A percentile compares a stretch with the other conserved stretches of the same genome.
Conservation (phyloP, 2,888 invertebrate genomes). For the Mesorhabditis sp. region DNA sequence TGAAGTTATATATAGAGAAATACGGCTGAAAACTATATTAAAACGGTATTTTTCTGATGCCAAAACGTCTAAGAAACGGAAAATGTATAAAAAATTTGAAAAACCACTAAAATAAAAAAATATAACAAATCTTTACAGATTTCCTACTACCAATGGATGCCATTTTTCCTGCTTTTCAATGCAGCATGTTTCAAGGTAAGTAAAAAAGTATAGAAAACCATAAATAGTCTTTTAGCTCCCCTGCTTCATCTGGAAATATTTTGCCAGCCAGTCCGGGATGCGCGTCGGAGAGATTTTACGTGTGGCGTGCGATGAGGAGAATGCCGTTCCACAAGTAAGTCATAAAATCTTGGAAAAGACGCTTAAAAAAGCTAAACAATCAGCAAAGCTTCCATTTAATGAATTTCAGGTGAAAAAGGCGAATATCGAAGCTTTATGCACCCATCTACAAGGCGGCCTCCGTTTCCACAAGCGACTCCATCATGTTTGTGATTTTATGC, state of each 20-base stretch:
- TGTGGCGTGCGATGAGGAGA: constrained; percentile 47
- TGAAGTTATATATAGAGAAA: not conserved
- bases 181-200: constrained; percentile 46
- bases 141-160: constrained; percentile 49
- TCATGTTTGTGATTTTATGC: no score
- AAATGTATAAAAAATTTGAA: not conserved
- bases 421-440: constrained; percentile 46
- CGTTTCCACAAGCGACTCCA: constrained; percentile 53
- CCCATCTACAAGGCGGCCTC: constrained; percentile 52
- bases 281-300: constrained; percentile 55
- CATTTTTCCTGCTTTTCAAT: constrained; percentile 53
- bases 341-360: not conserved
- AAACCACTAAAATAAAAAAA: not conserved
- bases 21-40: no score
- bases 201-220: no score
- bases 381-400: not conserved
- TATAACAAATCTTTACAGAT: constrained; percentile 15
- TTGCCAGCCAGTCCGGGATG: constrained; percentile 54
- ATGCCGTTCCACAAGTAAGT: constrained; percentile 51
- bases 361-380: not conserved
- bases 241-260: constrained; percentile 55
- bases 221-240: constrained; percentile 22
- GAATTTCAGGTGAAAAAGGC: constrained; percentile 29
- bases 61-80: no score
- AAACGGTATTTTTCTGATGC: no score